A percentile compares a stretch with the other conserved stretches of the same genome.
These are phyloP conservation scores for Penaeus chinensis DNA, from an alignment of 1,140 invertebrate genomes.

Conservation along the genomic window DNA sequence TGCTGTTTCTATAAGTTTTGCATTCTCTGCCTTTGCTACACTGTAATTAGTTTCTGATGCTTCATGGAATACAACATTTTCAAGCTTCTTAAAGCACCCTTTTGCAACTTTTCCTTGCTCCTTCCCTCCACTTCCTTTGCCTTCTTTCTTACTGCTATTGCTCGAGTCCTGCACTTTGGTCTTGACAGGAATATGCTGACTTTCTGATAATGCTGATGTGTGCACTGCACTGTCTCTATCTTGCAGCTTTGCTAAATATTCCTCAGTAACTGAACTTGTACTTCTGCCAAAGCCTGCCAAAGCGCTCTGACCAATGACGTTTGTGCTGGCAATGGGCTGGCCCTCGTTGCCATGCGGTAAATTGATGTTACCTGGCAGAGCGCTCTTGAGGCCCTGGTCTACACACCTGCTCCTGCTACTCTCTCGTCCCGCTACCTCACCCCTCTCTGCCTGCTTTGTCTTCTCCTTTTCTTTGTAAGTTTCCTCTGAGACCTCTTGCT, in stretches of 20 bases:
- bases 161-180: not conserved
- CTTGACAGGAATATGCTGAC: not conserved
- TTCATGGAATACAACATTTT: not conserved
- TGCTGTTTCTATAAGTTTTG: too few relatives aligned
- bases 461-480: not conserved
- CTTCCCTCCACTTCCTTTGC: too few relatives aligned
- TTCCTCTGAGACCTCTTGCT: conserved; percentile 16
- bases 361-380: conserved; percentile 24
- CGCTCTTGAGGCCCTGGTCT: conserved; percentile 10
- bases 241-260: not conserved
- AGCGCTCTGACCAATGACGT: conserved; percentile 28
- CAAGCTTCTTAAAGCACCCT: not conserved
- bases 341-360: conserved; percentile 24
- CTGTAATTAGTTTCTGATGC: not conserved
- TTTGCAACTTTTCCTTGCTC: too few relatives aligned
- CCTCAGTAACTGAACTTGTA: not conserved
- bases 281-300: conserved; percentile 13
- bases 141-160: not conserved
- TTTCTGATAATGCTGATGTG: not conserved
- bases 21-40: conserved; percentile 13
- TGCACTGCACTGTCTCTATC: not conserved
- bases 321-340: conserved; percentile 23
- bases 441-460: not conserved
- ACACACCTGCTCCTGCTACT: not conserved
- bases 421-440: not conserved